Evolutionary conservation across 30 jellyfish, hydroid and myxozoan species (phyloP).

Genomic region (Mastigias papua): DNA sequence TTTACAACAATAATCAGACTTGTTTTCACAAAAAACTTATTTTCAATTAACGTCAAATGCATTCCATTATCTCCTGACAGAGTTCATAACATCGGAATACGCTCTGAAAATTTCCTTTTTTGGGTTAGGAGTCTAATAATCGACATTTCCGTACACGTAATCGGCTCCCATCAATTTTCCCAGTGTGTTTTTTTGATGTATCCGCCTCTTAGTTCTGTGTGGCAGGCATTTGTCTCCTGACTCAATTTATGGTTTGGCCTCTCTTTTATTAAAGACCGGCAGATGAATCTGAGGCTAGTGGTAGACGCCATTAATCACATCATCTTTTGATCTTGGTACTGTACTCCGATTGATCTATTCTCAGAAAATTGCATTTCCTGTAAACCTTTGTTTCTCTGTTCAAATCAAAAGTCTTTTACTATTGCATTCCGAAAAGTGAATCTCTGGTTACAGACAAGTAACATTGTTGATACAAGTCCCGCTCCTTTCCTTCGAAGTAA

Average conservation of each 20-base stretch:
- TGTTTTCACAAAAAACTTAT: not conserved
- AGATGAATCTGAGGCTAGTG: slow-evolving; percentile 52
- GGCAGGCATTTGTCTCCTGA: slow-evolving; percentile 37
- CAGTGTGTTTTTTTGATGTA: slow-evolving; percentile 57
- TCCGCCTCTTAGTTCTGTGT: slow-evolving; percentile 59
- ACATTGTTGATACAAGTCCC: not conserved
- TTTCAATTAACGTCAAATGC: slow-evolving; percentile 6
- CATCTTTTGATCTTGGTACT: slow-evolving; percentile 12
- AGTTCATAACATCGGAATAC: not conserved
- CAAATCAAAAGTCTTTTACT: not conserved
- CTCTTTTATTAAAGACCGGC: slow-evolving; percentile 29
- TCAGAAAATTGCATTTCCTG: slow-evolving; percentile 45
- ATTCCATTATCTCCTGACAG: slow-evolving; percentile 1
- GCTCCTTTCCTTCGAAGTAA: not conserved
- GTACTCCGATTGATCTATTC: slow-evolving; percentile 21
- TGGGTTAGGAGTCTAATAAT: slow-evolving; percentile 32
- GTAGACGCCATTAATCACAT: slow-evolving; percentile 59
- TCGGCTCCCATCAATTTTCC: slow-evolving; percentile 22
- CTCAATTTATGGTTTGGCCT: slow-evolving; percentile 59
- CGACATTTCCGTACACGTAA: slow-evolving; percentile 56
- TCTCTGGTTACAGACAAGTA: not conserved
- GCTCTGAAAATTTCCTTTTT: not conserved
- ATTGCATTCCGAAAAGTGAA: not conserved
- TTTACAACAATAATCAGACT: not conserved
- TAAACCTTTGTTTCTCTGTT: not conserved